Conservation (phyloP, 2,113 vertebrate species). For the Lonchura striata region DNA sequence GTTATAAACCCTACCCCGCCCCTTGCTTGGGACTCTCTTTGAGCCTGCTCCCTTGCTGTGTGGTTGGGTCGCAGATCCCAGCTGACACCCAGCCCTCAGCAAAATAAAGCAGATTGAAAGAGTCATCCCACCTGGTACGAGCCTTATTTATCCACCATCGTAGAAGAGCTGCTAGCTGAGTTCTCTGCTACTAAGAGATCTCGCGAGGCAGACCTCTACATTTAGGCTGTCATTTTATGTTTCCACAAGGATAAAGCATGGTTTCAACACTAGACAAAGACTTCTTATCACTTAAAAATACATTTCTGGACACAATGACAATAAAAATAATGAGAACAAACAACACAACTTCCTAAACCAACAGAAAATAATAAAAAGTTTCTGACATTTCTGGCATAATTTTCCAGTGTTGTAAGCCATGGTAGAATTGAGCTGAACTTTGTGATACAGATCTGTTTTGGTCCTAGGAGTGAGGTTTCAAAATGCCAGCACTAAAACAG, state of each 20-base stretch:
- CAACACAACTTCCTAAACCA: not conserved
- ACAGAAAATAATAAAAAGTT: not conserved
- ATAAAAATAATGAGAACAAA: not conserved
- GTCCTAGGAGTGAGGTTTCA: not conserved
- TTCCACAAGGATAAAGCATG: not conserved
- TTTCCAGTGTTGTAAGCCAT: not conserved
- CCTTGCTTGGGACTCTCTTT: too few species aligned
- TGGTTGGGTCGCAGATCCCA: too few species aligned
- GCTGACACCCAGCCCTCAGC: too few species aligned
- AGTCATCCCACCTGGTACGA: too few species aligned
- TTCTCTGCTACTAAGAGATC: too few species aligned
- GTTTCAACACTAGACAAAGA: not conserved
- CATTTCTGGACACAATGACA: not conserved
- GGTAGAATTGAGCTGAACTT: not conserved
- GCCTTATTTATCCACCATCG: too few species aligned
- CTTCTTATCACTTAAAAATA: not conserved
- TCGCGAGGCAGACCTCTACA: too few species aligned
- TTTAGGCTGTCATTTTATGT: not conserved
- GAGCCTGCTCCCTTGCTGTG: too few species aligned
- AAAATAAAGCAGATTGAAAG: too few species aligned
- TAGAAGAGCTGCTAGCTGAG: too few species aligned
- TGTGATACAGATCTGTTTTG: rapidly evolving
- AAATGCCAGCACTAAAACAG: not conserved
- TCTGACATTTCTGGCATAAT: not conserved
- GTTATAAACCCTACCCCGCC: too few species aligned